Evolutionary conservation across 2,797 vertebrate species (phyloP).

Genomic region (Cirrhinus molitorella): DNA sequence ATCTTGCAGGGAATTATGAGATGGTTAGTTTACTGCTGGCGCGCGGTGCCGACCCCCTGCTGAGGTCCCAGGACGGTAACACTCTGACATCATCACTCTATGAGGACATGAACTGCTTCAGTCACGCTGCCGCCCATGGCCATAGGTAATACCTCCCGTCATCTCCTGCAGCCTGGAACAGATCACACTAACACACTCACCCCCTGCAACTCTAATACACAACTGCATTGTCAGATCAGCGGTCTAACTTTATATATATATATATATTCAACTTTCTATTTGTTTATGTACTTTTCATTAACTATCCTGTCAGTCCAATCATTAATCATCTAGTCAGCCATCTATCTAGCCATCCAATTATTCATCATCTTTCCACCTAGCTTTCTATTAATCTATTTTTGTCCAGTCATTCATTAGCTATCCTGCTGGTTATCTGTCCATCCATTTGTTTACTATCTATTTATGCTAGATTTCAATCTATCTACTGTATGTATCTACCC

Average conservation of each 20-base stretch:
- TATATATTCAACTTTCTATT: no score
- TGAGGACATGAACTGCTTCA: constrained; percentile 98
- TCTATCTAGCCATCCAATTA: neutral
- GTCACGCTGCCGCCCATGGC: constrained; percentile 93
- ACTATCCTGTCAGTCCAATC: neutral
- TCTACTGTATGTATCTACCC: neutral
- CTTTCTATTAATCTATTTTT: neutral
- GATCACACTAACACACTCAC: constrained; percentile 60
- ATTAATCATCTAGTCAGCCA: neutral
- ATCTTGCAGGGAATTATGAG: constrained; percentile 91
- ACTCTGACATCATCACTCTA: constrained; percentile 90
- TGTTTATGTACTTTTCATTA: no score
- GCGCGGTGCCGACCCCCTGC: constrained; percentile 90
- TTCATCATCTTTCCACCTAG: neutral
- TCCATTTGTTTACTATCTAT: neutral
- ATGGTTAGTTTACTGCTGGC: constrained; percentile 93
- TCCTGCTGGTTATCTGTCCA: no score
- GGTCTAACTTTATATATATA: no score
- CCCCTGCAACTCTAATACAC: neutral
- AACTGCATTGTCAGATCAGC: constrained; percentile 1
- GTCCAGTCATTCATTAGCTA: neutral
- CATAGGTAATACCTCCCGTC: constrained; percentile 84
- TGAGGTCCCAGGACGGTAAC: constrained; percentile 86
- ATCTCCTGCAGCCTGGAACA: constrained; percentile 53
- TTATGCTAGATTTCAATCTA: no score